phyloP scores from a whole-genome alignment of 2,888 invertebrate genomes.

The Trypoxylon attenuatum region DNA sequence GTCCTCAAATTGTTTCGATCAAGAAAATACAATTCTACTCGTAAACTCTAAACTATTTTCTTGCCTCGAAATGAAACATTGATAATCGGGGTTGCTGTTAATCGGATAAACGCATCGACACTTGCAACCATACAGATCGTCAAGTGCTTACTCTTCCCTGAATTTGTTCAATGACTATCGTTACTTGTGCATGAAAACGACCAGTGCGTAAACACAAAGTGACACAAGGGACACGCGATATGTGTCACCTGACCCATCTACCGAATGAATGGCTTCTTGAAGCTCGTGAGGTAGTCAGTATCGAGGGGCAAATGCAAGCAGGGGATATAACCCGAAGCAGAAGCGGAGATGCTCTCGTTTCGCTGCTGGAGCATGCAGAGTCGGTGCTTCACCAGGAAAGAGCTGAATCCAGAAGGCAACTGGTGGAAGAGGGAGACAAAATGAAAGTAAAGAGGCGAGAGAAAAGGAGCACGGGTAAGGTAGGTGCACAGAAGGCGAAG shows the following conservation, averaged over 20 bases:
- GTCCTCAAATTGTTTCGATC: too few relatives aligned
- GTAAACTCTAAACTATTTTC: too few relatives aligned
- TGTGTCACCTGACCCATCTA: constrained; percentile 43
- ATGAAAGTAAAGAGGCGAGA: not conserved
- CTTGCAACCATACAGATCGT: too few relatives aligned
- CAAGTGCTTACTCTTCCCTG: not conserved
- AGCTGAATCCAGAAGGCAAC: not conserved
- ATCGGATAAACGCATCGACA: too few relatives aligned
- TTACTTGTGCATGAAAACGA: not conserved
- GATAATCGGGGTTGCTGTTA: too few relatives aligned
- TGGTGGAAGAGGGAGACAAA: not conserved
- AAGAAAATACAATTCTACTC: too few relatives aligned
- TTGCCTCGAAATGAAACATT: too few relatives aligned
- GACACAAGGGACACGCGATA: constrained; percentile 34
- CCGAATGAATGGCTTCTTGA: constrained; percentile 40
- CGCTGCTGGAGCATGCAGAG: constrained; percentile 2
- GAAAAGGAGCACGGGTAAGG: not conserved
- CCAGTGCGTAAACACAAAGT: not conserved
- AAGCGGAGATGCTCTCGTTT: constrained; percentile 40
- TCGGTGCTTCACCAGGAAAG: not conserved
- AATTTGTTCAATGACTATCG: not conserved
- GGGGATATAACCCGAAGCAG: constrained; percentile 23
- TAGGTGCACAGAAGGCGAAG: not conserved
- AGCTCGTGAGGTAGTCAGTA: constrained; percentile 1
- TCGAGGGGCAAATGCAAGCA: not conserved